Conservation (phyloP, 2,113 vertebrate species). For the Phycodurus eques region DNA sequence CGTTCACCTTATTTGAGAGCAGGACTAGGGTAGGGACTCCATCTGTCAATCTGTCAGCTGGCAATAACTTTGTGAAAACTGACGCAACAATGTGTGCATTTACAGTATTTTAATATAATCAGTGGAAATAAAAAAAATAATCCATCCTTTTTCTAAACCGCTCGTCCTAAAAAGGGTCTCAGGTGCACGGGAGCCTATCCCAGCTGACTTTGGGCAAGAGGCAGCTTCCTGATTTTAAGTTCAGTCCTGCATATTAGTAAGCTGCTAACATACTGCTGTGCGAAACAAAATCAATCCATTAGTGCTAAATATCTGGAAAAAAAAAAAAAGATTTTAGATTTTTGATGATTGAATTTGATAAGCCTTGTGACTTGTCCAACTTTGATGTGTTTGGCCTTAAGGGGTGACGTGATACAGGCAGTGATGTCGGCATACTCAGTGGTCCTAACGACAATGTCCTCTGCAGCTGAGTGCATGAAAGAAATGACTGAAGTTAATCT, state of each 20-base stretch:
- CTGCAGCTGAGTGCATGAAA: constrained; percentile 18
- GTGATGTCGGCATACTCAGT: too few relatives aligned
- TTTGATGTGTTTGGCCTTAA: constrained; percentile 2
- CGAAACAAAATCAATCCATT: neutral
- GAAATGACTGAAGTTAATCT: constrained; percentile 19
- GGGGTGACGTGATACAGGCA: neutral
- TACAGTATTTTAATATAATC: neutral
- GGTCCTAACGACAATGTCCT: constrained; percentile 13
- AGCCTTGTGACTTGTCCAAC: neutral
- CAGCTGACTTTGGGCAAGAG: too few relatives aligned
- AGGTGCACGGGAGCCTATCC: too few relatives aligned
- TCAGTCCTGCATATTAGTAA: neutral
- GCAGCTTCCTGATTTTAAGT: too few relatives aligned
- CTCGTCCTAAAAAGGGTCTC: too few relatives aligned
- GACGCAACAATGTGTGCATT: neutral
- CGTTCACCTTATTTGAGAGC: constrained; percentile 1
- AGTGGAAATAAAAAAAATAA: neutral
- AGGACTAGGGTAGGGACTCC: neutral
- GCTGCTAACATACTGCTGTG: neutral
- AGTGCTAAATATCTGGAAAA: neutral
- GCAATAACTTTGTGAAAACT: constrained; percentile 16
- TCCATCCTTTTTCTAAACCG: neutral
- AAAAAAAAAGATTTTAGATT: neutral
- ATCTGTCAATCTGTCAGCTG: constrained; percentile 12
- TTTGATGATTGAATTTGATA: too few relatives aligned